These are phyloP conservation scores for Chorisops tibialis DNA, from an alignment of 2,888 invertebrate species.

Conservation along the genomic window DNA sequence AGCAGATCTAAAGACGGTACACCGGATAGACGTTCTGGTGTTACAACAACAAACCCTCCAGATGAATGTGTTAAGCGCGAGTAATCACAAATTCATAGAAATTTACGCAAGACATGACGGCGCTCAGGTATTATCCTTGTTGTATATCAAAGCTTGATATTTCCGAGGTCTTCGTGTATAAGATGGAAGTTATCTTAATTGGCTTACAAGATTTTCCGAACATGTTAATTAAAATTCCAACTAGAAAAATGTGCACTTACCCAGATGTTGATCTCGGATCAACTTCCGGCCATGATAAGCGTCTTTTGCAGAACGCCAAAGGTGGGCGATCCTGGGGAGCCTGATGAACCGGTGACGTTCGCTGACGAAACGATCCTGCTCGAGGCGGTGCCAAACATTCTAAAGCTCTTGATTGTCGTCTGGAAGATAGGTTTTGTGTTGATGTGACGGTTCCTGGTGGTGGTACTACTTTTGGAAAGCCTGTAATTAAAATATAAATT, in stretches of 20 bases:
- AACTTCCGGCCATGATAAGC: constrained; percentile 81
- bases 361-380: constrained; percentile 59
- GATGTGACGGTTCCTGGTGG: constrained; percentile 62
- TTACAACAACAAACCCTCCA: too few relatives aligned
- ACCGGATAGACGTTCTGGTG: too few relatives aligned
- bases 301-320: constrained; percentile 72
- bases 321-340: constrained; percentile 64
- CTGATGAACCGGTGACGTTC: constrained; percentile 46
- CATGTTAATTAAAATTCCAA: neutral
- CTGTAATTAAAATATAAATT: constrained; percentile 43
- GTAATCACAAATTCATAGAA: too few relatives aligned
- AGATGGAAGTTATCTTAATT: too few relatives aligned
- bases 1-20: too few relatives aligned
- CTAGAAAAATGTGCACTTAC: constrained; percentile 58
- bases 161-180: too few relatives aligned
- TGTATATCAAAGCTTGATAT: too few relatives aligned
- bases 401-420: constrained; percentile 59
- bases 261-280: constrained; percentile 80
- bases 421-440: constrained; percentile 42
- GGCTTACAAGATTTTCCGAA: too few relatives aligned
- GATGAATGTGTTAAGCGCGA: too few relatives aligned
- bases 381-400: constrained; percentile 61
- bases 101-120: too few relatives aligned
- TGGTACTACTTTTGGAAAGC: constrained; percentile 71
- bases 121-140: too few relatives aligned